Evolutionary conservation across 2,888 invertebrate species (phyloP).

Genomic region (Lithophane leautieri): DNA sequence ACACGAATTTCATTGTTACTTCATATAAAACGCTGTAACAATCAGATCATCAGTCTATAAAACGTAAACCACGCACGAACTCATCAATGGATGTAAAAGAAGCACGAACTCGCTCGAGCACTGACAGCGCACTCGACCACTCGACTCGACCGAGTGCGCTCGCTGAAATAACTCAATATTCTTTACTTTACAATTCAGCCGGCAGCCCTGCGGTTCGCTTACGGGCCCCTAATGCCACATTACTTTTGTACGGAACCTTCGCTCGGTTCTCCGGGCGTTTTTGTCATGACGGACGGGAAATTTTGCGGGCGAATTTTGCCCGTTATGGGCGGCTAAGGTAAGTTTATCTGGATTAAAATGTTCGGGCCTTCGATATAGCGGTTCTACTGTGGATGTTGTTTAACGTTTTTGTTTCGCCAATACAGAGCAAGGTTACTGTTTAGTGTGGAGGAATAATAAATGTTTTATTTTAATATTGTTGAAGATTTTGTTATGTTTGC

Average conservation of each 20-base stretch:
- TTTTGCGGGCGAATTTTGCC: constrained; percentile 67
- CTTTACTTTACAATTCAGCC: constrained; percentile 55
- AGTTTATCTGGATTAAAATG: constrained; percentile 68
- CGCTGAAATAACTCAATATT: constrained; percentile 60
- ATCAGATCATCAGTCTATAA: constrained; percentile 44
- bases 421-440: constrained; percentile 21
- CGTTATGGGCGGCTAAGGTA: constrained; percentile 65
- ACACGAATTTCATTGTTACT: constrained; percentile 18
- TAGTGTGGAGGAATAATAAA: background rate
- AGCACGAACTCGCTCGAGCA: constrained; percentile 37
- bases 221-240: constrained; percentile 70
- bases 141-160: constrained; percentile 27
- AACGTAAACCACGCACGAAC: constrained; percentile 50
- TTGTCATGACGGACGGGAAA: constrained; percentile 73
- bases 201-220: constrained; percentile 61
- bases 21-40: constrained; percentile 40
- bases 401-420: constrained; percentile 46
- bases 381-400: constrained; percentile 30
- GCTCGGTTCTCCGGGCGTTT: constrained; percentile 68
- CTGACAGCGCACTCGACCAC: constrained; percentile 38
- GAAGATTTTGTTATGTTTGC: constrained; percentile 17
- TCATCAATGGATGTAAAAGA: constrained; percentile 55
- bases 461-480: constrained; percentile 53
- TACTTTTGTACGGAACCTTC: constrained; percentile 71
- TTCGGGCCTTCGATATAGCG: constrained; percentile 56